These are phyloP conservation scores for Nesogale talazaci DNA, from an alignment of 2,113 vertebrate species.

Conservation along the genomic window DNA sequence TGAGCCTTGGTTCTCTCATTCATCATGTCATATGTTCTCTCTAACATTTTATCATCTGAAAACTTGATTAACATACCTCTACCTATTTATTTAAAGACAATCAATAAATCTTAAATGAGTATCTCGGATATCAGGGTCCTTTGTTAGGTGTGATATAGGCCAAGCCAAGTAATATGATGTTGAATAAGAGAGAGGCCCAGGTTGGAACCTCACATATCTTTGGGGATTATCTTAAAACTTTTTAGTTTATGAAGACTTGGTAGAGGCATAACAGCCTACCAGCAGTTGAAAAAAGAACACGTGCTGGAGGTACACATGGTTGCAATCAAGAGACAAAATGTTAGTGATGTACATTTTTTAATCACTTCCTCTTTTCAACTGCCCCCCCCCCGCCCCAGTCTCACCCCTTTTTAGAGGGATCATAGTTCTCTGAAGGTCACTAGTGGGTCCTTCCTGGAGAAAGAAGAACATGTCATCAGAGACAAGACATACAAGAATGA, in stretches of 20 bases:
- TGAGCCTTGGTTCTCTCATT: constrained; percentile 6
- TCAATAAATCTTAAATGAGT: constrained; percentile 17
- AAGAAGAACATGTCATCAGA: too few species aligned
- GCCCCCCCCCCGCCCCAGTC: neutral
- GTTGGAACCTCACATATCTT: neutral
- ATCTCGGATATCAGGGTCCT: neutral
- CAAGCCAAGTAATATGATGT: neutral
- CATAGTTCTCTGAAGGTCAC: constrained; percentile 29
- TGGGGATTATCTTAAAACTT: neutral
- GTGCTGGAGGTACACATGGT: neutral
- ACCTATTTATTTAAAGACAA: constrained; percentile 37
- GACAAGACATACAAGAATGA: too few species aligned
- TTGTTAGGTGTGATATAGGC: neutral
- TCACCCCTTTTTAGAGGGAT: neutral
- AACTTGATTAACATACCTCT: neutral
- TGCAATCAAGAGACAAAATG: neutral
- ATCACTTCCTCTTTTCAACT: neutral
- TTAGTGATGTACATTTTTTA: neutral
- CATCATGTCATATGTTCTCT: neutral
- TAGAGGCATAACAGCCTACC: neutral
- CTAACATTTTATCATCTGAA: constrained; percentile 24
- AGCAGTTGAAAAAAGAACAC: neutral
- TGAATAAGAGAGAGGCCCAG: neutral
- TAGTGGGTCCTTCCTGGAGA: too few species aligned
- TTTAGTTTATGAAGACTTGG: constrained; percentile 14